phyloP scores from a whole-genome alignment of 2,888 invertebrate species.

The Trypoxylon attenuatum region DNA sequence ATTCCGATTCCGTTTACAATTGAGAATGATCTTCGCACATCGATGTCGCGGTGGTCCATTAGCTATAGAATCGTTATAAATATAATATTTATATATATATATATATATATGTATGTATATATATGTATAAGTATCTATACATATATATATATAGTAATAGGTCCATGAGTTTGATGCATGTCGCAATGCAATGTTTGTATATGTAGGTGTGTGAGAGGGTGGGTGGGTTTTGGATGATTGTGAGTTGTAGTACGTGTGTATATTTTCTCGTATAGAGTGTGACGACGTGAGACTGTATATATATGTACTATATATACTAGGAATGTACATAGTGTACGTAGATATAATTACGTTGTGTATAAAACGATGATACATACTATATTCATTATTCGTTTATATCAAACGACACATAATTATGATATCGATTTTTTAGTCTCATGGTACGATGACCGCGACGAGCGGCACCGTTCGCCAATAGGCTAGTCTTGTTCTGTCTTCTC shows the following conservation, averaged over 20 bases:
- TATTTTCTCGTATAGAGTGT: background rate
- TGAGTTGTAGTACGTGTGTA: slow-evolving; percentile 68
- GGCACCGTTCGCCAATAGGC: slow-evolving; percentile 68
- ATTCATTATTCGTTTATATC: slow-evolving; percentile 70
- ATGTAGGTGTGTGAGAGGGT: background rate
- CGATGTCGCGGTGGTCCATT: slow-evolving; percentile 65
- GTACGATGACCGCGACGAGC: slow-evolving; percentile 65
- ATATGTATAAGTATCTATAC: slow-evolving; percentile 32
- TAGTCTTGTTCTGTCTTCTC: slow-evolving; percentile 70
- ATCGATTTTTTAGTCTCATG: slow-evolving; percentile 73
- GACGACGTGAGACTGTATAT: background rate
- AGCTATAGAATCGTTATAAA: slow-evolving; percentile 69
- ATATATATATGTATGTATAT: slow-evolving; percentile 42
- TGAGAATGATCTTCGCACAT: slow-evolving; percentile 57
- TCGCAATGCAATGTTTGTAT: slow-evolving; percentile 63
- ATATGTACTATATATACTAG: slow-evolving; percentile 59
- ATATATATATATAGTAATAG: slow-evolving; percentile 60
- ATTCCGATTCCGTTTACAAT: slow-evolving; percentile 22
- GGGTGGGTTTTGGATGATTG: slow-evolving; percentile 46
- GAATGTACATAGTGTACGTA: slow-evolving; percentile 73
- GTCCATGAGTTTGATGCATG: slow-evolving; percentile 64
- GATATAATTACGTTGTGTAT: slow-evolving; percentile 73
- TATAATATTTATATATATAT: slow-evolving; percentile 61
- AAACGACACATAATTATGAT: slow-evolving; percentile 74
- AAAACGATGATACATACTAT: slow-evolving; percentile 74